Evolutionary conservation across 2,888 invertebrate species (phyloP).

Genomic region (Nebria brevicollis): DNA sequence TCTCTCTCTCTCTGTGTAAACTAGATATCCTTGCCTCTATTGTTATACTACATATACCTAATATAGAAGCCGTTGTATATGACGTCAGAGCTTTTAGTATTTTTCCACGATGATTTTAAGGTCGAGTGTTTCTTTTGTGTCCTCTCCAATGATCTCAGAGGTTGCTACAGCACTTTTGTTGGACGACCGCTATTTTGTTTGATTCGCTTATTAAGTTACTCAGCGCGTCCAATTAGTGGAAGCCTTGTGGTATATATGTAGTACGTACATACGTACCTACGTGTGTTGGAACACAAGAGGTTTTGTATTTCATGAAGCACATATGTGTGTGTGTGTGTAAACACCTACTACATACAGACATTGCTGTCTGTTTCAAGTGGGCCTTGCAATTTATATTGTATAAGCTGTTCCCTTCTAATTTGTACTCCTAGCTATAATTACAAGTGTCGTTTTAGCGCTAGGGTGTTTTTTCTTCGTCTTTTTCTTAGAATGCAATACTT

Average conservation of each 20-base stretch:
- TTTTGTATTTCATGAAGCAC: not conserved
- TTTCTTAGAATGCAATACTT: too few species aligned
- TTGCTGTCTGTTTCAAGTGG: not conserved
- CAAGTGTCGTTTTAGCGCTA: too few species aligned
- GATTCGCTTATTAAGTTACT: constrained; percentile 14
- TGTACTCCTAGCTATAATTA: not conserved
- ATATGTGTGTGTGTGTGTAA: not conserved
- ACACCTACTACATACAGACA: not conserved
- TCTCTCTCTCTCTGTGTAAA: too few species aligned
- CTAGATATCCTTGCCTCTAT: too few species aligned
- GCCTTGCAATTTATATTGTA: not conserved
- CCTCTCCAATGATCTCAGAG: constrained; percentile 6
- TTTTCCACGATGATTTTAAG: constrained; percentile 6
- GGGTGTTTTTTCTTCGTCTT: too few species aligned
- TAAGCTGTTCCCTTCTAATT: not conserved
- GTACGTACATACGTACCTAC: not conserved
- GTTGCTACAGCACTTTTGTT: not conserved
- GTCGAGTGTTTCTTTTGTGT: constrained; percentile 21
- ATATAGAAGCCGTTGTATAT: not conserved
- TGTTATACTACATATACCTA: too few species aligned
- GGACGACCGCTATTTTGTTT: not conserved
- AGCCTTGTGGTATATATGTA: not conserved
- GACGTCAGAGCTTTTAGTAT: constrained; percentile 3
- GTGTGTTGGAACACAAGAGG: not conserved
- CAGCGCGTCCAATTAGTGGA: constrained; percentile 14